Percentiles rank a stretch among this genome's conserved stretches.
These are phyloP conservation scores for Perdita meconis DNA, from an alignment of 2,888 invertebrate genomes.

Conservation along the genomic window DNA sequence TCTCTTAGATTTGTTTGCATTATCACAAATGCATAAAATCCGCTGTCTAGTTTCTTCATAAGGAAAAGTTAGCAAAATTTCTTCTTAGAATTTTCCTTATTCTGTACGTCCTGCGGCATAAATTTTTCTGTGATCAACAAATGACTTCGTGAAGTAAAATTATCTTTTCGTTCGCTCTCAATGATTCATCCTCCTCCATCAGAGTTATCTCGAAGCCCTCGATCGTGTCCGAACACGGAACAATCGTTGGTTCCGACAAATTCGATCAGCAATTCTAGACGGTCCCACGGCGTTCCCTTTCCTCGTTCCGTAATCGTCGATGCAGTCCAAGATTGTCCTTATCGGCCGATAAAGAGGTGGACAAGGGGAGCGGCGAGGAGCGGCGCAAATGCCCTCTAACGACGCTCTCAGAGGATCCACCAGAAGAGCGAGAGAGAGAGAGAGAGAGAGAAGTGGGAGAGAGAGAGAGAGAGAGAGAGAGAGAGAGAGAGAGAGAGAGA, in stretches of 20 bases:
- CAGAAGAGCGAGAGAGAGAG: slow-evolving; percentile 40
- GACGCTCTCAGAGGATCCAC: slow-evolving; percentile 31
- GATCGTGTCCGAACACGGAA: too few species aligned
- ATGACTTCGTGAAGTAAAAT: too few species aligned
- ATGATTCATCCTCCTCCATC: too few species aligned
- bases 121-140: too few species aligned
- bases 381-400: slow-evolving; percentile 62
- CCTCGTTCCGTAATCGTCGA: slow-evolving; percentile 45
- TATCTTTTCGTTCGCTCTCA: too few species aligned
- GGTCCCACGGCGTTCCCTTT: slow-evolving; percentile 18
- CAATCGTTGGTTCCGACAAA: slow-evolving; percentile 35
- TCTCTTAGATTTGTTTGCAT: too few species aligned
- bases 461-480: slow-evolving; percentile 42
- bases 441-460: slow-evolving; percentile 49
- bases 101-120: too few species aligned
- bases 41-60: too few species aligned
- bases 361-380: slow-evolving; percentile 51
- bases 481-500: slow-evolving; percentile 37
- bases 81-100: too few species aligned
- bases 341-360: slow-evolving; percentile 64
- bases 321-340: slow-evolving; percentile 58
- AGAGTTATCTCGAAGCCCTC: too few species aligned
- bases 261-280: slow-evolving; percentile 39
- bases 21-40: too few species aligned
- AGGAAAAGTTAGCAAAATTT: too few species aligned